These are phyloP conservation scores for Mythimna ferrago DNA, from an alignment of 2,888 invertebrate species.

Conservation along the genomic window DNA sequence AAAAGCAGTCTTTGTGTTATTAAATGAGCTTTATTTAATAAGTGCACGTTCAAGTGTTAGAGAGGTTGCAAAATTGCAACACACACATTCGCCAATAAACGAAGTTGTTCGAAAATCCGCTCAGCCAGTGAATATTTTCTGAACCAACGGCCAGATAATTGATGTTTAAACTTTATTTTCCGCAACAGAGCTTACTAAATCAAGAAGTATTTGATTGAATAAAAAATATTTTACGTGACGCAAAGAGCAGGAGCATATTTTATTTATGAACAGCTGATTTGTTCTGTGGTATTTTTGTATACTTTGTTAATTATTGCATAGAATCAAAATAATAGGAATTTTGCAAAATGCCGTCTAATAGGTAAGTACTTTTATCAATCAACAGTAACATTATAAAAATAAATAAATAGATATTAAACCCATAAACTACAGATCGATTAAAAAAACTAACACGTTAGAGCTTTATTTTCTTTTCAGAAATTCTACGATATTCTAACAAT, in stretches of 20 bases:
- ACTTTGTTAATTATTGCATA: neutral
- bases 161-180: neutral
- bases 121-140: neutral
- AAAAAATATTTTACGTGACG: neutral
- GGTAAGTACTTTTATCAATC: neutral
- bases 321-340: no score
- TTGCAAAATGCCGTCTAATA: neutral
- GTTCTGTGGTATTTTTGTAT: neutral
- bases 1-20: neutral
- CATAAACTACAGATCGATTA: neutral
- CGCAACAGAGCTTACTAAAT: neutral
- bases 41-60: neutral
- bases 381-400: neutral
- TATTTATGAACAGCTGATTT: neutral
- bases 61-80: slow-evolving; percentile 5
- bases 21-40: neutral
- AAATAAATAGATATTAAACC: neutral
- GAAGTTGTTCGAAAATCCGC: neutral
- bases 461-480: no score
- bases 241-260: neutral
- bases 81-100: neutral
- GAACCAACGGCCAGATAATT: neutral
- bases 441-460: neutral
- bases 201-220: neutral
- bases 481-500: no score